Evolutionary conservation across 2,797 vertebrate species (phyloP).

Genomic region (Ctenochaetus hawaiiensis): DNA sequence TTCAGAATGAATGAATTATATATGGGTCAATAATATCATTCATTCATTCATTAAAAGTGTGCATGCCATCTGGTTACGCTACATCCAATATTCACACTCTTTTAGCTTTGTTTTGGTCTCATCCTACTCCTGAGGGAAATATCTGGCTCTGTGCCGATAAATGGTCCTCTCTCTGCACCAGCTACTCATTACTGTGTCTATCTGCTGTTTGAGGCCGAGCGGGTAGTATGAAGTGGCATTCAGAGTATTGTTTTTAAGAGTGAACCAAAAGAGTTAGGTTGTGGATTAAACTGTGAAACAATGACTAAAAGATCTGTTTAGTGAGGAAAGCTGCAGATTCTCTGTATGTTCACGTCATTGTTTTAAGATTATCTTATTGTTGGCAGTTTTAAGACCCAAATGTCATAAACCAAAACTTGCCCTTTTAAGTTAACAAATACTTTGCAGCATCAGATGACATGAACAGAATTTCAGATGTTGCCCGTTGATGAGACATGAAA

Average conservation of each 20-base stretch:
- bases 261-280: neutral
- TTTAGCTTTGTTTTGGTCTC: neutral
- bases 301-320: neutral
- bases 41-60: neutral
- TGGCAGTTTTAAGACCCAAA: too few relatives aligned
- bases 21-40: neutral
- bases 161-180: neutral
- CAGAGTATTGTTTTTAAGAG: neutral
- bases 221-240: neutral
- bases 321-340: neutral
- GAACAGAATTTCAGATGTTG: too few relatives aligned
- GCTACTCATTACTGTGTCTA: too few relatives aligned
- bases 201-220: neutral
- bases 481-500: too few relatives aligned
- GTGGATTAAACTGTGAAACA: neutral
- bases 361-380: too few relatives aligned
- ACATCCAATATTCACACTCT: neutral
- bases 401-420: too few relatives aligned
- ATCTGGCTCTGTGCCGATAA: neutral
- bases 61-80: neutral
- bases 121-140: neutral
- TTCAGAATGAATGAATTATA: neutral
- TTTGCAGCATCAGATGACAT: too few relatives aligned
- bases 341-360: neutral
- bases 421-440: too few relatives aligned